phyloP scores from a whole-genome alignment of 2,888 invertebrate genomes.

The Fabriciana adippe region DNA sequence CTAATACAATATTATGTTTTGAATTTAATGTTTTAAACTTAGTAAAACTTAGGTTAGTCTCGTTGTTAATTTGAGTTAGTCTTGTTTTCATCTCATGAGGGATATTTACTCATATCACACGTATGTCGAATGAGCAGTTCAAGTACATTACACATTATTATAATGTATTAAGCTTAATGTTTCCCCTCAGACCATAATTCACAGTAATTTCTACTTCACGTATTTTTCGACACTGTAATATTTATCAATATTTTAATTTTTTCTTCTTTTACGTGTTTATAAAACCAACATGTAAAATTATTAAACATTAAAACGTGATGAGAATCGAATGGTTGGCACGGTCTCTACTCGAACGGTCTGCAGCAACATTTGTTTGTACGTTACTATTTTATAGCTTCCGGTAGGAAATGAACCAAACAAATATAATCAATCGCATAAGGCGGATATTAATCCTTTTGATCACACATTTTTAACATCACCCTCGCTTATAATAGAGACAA shows the following conservation, averaged over 20 bases:
- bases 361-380: neutral
- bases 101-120: slow-evolving; percentile 13
- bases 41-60: slow-evolving; percentile 10
- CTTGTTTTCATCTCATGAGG: slow-evolving; percentile 10
- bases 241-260: no score
- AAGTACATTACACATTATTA: neutral
- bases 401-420: slow-evolving; percentile 22
- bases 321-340: no score
- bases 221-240: no score
- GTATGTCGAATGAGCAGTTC: slow-evolving; percentile 9
- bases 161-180: neutral
- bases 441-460: slow-evolving; percentile 16
- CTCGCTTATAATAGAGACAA: neutral
- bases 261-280: no score
- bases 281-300: no score
- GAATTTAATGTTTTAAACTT: slow-evolving; percentile 7
- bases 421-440: slow-evolving; percentile 13
- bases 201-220: no score
- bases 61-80: neutral
- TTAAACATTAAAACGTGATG: no score
- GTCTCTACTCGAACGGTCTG: neutral
- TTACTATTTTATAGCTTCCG: slow-evolving; percentile 4
- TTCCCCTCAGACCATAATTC: neutral
- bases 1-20: slow-evolving; percentile 5
- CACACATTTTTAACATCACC: neutral